phyloP scores from a whole-genome alignment of 2,888 invertebrate genomes.

The Sialis lutaria region DNA sequence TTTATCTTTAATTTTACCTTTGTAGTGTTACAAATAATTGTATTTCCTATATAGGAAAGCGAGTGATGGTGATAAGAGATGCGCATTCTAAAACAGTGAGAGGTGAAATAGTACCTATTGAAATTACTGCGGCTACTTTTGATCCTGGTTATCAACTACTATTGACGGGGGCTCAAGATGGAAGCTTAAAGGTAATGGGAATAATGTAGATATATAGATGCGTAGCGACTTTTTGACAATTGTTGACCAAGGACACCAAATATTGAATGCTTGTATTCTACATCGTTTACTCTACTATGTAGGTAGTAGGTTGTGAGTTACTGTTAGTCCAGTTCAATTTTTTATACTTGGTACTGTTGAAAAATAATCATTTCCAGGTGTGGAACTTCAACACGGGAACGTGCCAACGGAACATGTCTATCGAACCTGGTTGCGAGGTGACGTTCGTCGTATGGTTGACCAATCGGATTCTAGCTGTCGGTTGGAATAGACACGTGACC shows the following conservation, averaged over 20 bases:
- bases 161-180: slow-evolving; percentile 62
- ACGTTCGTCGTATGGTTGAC: slow-evolving; percentile 36
- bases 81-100: slow-evolving; percentile 50
- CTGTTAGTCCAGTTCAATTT: too few relatives aligned
- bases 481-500: slow-evolving; percentile 59
- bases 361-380: slow-evolving; percentile 23
- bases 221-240: too few relatives aligned
- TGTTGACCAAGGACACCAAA: too few relatives aligned
- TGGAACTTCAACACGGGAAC: slow-evolving; percentile 76
- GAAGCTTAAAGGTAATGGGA: slow-evolving; percentile 40
- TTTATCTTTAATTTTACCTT: background rate
- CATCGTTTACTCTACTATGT: too few relatives aligned
- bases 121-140: slow-evolving; percentile 62
- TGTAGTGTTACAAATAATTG: background rate
- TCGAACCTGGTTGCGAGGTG: slow-evolving; percentile 39
- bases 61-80: slow-evolving; percentile 46
- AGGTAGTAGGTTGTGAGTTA: too few relatives aligned
- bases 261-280: too few relatives aligned
- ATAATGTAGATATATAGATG: too few relatives aligned
- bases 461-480: slow-evolving; percentile 51
- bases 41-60: slow-evolving; percentile 33
- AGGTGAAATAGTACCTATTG: slow-evolving; percentile 46
- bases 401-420: slow-evolving; percentile 49
- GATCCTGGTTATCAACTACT: slow-evolving; percentile 56
- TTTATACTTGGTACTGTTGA: background rate